Percentiles rank a stretch among this genome's conserved stretches.
Conservation (phyloP, 1,140 invertebrate species). For the Lethocerus indicus region DNA sequence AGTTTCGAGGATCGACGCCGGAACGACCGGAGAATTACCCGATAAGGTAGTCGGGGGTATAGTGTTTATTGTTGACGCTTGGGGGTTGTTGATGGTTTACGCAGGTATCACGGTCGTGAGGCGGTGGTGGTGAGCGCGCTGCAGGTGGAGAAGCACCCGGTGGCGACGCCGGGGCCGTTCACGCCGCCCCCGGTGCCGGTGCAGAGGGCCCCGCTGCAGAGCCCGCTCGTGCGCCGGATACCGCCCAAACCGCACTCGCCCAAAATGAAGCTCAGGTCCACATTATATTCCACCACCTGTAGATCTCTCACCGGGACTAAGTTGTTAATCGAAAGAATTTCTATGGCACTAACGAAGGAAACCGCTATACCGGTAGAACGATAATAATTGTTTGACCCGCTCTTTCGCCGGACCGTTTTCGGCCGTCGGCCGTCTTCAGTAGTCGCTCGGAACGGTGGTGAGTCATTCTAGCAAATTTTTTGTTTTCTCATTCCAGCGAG, state of each 20-base stretch:
- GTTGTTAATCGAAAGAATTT: no score
- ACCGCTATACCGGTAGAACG: no score
- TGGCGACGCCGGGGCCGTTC: constrained; percentile 65
- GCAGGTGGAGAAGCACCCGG: constrained; percentile 82
- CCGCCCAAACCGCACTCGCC: constrained; percentile 48
- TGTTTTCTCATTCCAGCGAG: no score
- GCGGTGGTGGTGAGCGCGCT: constrained; percentile 82
- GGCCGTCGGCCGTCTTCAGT: no score
- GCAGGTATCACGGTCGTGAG: constrained; percentile 77
- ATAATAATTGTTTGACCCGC: no score
- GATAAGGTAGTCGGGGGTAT: no score
- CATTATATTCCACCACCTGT: neutral
- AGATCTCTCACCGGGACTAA: neutral
- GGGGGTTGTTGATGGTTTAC: neutral
- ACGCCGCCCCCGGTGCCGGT: constrained; percentile 26
- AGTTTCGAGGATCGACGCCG: no score
- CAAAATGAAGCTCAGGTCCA: constrained; percentile 77
- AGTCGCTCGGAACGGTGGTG: no score
- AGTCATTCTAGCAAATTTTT: no score
- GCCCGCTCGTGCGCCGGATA: constrained; percentile 31
- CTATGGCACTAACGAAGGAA: no score
- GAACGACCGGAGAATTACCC: no score
- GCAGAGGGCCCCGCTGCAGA: constrained; percentile 21
- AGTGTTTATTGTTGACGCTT: neutral
- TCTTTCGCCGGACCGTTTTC: no score